Conservation (phyloP, 1,140 invertebrate genomes). For the Calephelis virginiensis region DNA sequence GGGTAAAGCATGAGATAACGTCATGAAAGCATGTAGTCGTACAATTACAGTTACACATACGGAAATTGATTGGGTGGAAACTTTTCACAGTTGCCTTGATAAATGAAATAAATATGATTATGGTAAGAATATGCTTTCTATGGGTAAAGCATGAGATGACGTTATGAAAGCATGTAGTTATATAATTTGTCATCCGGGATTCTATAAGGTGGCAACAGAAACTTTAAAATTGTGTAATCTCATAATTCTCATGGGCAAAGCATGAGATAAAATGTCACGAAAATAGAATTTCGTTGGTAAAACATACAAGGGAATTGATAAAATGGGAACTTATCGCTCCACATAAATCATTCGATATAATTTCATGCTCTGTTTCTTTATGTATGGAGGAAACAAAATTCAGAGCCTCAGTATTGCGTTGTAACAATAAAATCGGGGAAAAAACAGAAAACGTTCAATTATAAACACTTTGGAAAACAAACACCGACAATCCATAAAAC, state of each 20-base stretch:
- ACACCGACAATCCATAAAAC: background rate
- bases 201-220: too few relatives aligned
- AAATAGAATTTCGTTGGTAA: background rate
- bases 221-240: too few relatives aligned
- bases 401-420: background rate
- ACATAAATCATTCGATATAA: constrained; percentile 2
- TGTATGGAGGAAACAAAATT: background rate
- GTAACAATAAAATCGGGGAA: background rate
- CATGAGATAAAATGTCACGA: too few relatives aligned
- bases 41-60: too few relatives aligned
- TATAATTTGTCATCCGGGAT: too few relatives aligned
- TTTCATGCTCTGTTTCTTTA: constrained; percentile 3
- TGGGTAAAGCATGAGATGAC: background rate
- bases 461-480: background rate
- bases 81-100: constrained; percentile 81
- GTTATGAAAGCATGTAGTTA: background rate
- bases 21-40: background rate
- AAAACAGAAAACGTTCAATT: background rate
- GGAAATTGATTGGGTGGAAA: too few relatives aligned
- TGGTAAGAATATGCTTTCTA: too few relatives aligned
- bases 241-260: too few relatives aligned
- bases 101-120: constrained; percentile 83
- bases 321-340: constrained; percentile 3
- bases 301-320: background rate
- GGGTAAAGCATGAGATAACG: constrained; percentile 33